Conservation (phyloP, 2,797 vertebrate genomes). For the Siniperca obscura region DNA sequence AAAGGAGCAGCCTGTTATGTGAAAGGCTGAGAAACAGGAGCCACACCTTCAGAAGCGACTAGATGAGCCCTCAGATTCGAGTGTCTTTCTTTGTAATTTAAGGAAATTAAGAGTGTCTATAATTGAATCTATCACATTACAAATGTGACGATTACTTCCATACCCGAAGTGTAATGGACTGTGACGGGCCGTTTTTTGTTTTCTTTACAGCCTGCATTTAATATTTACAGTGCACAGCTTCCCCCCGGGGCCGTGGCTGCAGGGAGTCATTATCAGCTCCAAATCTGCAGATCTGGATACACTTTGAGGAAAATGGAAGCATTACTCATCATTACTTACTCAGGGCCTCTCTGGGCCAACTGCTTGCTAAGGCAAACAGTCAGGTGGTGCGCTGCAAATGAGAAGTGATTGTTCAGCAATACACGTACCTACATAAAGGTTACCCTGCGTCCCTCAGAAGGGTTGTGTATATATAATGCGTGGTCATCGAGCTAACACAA, state of each 20-base stretch:
- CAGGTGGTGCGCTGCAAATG: not conserved
- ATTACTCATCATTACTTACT: conserved; percentile 8
- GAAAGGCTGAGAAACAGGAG: too few relatives aligned
- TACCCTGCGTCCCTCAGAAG: not conserved
- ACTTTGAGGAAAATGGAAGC: conserved; percentile 30
- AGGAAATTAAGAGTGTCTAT: not conserved
- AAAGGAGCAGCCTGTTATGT: too few relatives aligned
- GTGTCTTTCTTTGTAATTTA: not conserved
- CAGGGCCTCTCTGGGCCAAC: conserved; percentile 9
- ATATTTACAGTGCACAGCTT: conserved; percentile 20
- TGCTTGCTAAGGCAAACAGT: conserved; percentile 21
- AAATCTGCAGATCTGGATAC: conserved; percentile 17
- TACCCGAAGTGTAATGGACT: not conserved
- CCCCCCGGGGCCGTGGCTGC: not conserved
- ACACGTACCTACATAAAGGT: not conserved
- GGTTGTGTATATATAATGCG: not conserved
- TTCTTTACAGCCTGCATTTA: not conserved
- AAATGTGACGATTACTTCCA: not conserved
- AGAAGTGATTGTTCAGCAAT: not conserved
- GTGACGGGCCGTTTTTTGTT: not conserved
- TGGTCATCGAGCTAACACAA: not conserved
- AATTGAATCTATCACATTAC: not conserved
- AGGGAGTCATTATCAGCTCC: not conserved
- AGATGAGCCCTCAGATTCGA: too few relatives aligned
- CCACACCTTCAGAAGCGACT: too few relatives aligned